phyloP scores from a whole-genome alignment of 1,140 invertebrate genomes.

The Trichomalopsis sarcophagae region DNA sequence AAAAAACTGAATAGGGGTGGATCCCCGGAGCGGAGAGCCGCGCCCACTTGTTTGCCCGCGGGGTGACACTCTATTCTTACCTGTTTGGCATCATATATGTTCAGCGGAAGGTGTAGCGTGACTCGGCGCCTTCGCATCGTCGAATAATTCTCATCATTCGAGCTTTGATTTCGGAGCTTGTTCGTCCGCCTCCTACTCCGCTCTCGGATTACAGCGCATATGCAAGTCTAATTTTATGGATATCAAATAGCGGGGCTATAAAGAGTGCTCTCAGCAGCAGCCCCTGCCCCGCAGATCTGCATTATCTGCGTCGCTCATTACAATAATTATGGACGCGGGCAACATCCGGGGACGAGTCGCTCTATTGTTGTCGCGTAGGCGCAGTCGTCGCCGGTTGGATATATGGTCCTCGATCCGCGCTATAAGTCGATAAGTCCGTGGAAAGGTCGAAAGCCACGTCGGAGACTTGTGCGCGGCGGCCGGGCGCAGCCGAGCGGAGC shows the following conservation, averaged over 20 bases:
- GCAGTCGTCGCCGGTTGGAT: background rate
- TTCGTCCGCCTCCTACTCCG: background rate
- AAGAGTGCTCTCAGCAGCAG: background rate
- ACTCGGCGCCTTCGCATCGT: constrained; percentile 4
- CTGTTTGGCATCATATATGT: constrained; percentile 15
- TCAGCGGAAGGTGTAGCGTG: background rate
- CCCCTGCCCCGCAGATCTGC: constrained; percentile 14
- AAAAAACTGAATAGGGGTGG: constrained; percentile 2
- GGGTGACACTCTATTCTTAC: constrained; percentile 46
- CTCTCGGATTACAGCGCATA: background rate
- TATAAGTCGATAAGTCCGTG: background rate
- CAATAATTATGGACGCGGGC: constrained; percentile 53
- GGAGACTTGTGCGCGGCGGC: background rate
- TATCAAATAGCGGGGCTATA: background rate
- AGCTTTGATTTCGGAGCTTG: constrained; percentile 15
- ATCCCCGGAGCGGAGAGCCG: constrained; percentile 5
- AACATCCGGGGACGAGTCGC: constrained; percentile 47
- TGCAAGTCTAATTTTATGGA: background rate
- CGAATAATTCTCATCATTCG: too few relatives aligned
- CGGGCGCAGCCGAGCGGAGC: constrained; percentile 4
- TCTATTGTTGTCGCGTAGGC: constrained; percentile 21
- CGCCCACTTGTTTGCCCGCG: constrained; percentile 47
- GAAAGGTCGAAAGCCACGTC: background rate
- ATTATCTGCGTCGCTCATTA: constrained; percentile 46
- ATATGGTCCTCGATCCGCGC: background rate